A percentile compares a stretch with the other conserved stretches of the same genome.
Conservation (phyloP, 2,888 invertebrate genomes). For the Chloroclystis v-ata region DNA sequence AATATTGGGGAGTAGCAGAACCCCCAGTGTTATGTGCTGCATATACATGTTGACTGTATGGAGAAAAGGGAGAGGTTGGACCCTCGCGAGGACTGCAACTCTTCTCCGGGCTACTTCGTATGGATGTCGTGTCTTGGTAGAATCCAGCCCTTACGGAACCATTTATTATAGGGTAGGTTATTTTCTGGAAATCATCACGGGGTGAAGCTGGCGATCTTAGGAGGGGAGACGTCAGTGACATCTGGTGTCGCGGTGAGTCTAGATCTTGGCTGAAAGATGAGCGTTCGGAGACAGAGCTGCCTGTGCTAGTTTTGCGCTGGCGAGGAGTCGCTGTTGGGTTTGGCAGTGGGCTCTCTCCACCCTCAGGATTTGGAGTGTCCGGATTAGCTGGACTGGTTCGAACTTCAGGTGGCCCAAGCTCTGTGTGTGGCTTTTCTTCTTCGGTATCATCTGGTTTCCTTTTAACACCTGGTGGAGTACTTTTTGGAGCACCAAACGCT, state of each 20-base stretch:
- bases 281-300: slow-evolving; percentile 87
- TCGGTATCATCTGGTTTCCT: slow-evolving; percentile 80
- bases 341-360: slow-evolving; percentile 63
- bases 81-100: slow-evolving; percentile 89
- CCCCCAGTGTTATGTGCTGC: slow-evolving; percentile 56
- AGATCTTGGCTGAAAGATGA: slow-evolving; percentile 88
- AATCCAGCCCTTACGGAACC: slow-evolving; percentile 92
- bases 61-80: slow-evolving; percentile 73
- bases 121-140: slow-evolving; percentile 91
- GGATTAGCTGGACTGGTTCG: slow-evolving; percentile 57
- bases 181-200: slow-evolving; percentile 82
- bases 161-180: slow-evolving; percentile 86
- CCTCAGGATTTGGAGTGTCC: slow-evolving; percentile 62
- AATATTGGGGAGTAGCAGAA: slow-evolving; percentile 62
- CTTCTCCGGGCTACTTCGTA: slow-evolving; percentile 90
- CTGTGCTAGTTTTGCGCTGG: slow-evolving; percentile 85
- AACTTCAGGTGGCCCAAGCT: slow-evolving; percentile 46
- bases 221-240: slow-evolving; percentile 85
- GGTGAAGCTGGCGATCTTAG: slow-evolving; percentile 88
- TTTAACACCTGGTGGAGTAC: slow-evolving; percentile 67
- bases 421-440: slow-evolving; percentile 53
- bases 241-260: slow-evolving; percentile 85
- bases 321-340: slow-evolving; percentile 60
- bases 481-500: slow-evolving; percentile 92
- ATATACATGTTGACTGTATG: slow-evolving; percentile 70